These are phyloP conservation scores for Lophochroa leadbeateri DNA, from an alignment of 2,113 vertebrate genomes.

Conservation along the genomic window DNA sequence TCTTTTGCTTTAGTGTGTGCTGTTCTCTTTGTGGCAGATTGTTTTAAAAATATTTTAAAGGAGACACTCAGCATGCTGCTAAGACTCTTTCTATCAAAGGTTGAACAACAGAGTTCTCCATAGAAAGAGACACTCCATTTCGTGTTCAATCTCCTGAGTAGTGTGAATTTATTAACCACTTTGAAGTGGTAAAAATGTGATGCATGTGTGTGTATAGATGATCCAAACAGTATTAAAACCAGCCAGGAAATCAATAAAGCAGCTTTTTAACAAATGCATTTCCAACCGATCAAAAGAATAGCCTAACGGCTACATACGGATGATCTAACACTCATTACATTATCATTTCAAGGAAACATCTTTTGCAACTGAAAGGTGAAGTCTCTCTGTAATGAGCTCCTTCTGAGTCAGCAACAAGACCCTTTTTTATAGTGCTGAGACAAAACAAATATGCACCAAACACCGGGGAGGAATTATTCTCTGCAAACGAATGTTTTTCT, in stretches of 20 bases:
- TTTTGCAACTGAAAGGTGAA: conserved; percentile 60
- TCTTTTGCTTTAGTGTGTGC: background rate
- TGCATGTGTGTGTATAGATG: conserved; percentile 29
- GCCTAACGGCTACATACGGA: conserved; percentile 53
- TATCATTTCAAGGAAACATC: conserved; percentile 70
- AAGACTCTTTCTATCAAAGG: background rate
- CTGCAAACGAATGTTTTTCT: background rate
- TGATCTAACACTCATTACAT: conserved; percentile 67
- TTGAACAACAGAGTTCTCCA: conserved; percentile 35
- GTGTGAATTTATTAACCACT: conserved; percentile 63
- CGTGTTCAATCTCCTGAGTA: conserved; percentile 13
- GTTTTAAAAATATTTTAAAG: conserved; percentile 23
- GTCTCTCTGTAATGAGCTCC: conserved; percentile 61
- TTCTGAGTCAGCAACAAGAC: conserved; percentile 49
- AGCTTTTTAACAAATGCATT: conserved; percentile 73
- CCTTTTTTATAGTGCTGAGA: conserved; percentile 13
- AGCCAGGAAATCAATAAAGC: conserved; percentile 73
- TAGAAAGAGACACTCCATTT: conserved; percentile 10
- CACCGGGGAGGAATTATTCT: background rate
- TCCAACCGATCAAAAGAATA: conserved; percentile 69
- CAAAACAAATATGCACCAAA: conserved; percentile 48
- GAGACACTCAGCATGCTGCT: background rate
- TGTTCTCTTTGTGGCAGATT: conserved; percentile 13
- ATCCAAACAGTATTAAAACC: conserved; percentile 66
- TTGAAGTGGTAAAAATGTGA: conserved; percentile 69